Evolutionary conservation across 1,140 invertebrate genomes (phyloP), one percentile per base, ranked within the genome.

Genomic region (Brachystomella parvula): DNA sequence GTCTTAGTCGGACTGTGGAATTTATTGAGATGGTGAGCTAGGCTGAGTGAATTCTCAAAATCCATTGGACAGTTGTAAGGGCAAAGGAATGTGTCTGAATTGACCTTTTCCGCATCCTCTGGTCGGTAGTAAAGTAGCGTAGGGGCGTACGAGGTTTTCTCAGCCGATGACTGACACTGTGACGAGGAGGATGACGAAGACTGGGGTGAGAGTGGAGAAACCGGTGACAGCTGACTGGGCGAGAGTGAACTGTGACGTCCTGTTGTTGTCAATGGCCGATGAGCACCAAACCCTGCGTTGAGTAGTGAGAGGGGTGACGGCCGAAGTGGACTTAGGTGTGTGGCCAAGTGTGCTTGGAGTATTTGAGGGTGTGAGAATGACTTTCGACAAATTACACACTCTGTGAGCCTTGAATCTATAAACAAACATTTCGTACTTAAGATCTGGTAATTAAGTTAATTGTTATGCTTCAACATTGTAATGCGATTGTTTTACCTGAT

Each of bases 361-460:
- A 66, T 63, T 47, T 68, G 65, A 0, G 64, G 57, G 28, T 71
- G 61, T 32, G 30, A 44, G 26, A 71, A 71, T 29, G 26, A 66
- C 30, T 66, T 47, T 28, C 70, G 70, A 63, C 70, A 71, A 44
- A 71, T 71, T n/a, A 71, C 67, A 47, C 70, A 71, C 24, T 53
- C 49, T 24, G 49, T 53, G 24, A 53, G 49, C 21, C 31, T 60
- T 3, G 31, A 60, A 31, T 60, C 31, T 33, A 31, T 60, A 28
- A 60, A 31, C 6, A 6, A 60, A 30, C 6, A 17, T 21, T 60
- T 3, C 28, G 6, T 26, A 21, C 28, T 47, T 63, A n/a, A 21
- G 29, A 61, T 49, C 3, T 31, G 19, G 57, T 30, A 19, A 59
- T 57, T 9, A 28, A 28, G 28, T 39, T 31, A 47, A 59, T 6